Evolutionary conservation across 2,888 invertebrate species (phyloP), one percentile per base, ranked within the genome.

Genomic region (Rhaphigaster nebulosa): DNA sequence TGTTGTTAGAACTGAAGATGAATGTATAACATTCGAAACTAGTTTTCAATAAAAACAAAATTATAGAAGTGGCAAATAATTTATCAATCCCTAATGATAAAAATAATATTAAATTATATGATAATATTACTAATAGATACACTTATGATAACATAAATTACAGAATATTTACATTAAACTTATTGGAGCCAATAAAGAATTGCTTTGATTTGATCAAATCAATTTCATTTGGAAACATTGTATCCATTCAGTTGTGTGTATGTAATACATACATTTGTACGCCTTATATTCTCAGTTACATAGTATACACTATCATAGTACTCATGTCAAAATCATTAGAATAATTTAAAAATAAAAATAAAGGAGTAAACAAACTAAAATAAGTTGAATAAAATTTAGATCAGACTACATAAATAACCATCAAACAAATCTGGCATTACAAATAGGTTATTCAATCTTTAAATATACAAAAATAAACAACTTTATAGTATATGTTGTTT

Each of bases 391-490:
- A 34, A 34, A 18, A 29, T 20, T 23, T 34, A 29, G 1, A 20
- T 38, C 18, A 70, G 1, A 5, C 34, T 1, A 34, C 20, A 70
- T 34, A 34, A 34, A 70, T 34, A 34, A 34, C 29, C 29, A 18
- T 34, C 34, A 34, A 70, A 70, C 20, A 34, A 34, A 70, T 34
- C 34, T 70, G 18, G 70, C 70, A 70, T 34, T 20, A 70, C 34
- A 34, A 70, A 70, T 34, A 70, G 34, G 20, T 70, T 20, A 29
- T 38, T 70, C 6, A 34, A 65, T 34, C 13, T 29, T 70, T 20
- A 34, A 34, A 70, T 29, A 65, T 70, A 70, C 29, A 70, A 70
- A 70, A 70, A 70, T 70, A 70, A 70, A 70, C 34, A 70, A 70
- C 70, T 70, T 70, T 70, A 18, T 34, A 34, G 18, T 70, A 70